Percentiles rank a stretch among this genome's conserved stretches.
Conservation (phyloP, 2,797 vertebrate genomes). For the Dipus sagitta region DNA sequence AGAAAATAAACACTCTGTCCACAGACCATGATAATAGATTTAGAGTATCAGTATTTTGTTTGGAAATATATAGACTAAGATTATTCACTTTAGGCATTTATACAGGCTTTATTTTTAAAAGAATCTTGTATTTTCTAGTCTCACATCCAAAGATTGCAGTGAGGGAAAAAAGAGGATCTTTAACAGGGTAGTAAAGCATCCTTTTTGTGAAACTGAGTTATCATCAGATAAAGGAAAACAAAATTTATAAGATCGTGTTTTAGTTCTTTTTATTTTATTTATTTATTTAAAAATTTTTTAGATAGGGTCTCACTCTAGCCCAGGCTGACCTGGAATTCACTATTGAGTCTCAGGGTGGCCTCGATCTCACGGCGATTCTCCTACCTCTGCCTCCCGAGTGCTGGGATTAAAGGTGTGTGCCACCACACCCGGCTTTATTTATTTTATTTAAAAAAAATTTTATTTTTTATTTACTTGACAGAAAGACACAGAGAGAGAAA, state of each 20-base stretch:
- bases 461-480: too few relatives aligned
- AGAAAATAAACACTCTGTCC: neutral
- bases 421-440: too few relatives aligned
- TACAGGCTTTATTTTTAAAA: neutral
- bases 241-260: constrained; percentile 52
- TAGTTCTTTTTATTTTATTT: neutral
- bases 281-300: too few relatives aligned
- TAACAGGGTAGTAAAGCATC: neutral
- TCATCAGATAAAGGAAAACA: constrained; percentile 48
- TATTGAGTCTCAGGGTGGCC: too few relatives aligned
- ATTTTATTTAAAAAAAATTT: too few relatives aligned
- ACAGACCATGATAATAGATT: neutral
- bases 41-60: neutral
- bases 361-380: too few relatives aligned
- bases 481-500: too few relatives aligned
- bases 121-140: neutral
- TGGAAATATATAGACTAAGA: neutral
- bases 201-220: constrained; percentile 12
- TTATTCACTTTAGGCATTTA: neutral
- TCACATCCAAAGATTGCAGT: neutral
- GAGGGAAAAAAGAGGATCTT: too few relatives aligned
- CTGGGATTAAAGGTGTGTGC: too few relatives aligned
- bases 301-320: too few relatives aligned
- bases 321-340: too few relatives aligned
- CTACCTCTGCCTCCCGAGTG: too few relatives aligned